phyloP scores from a whole-genome alignment of 1,140 invertebrate genomes.

The Chelonus insularis region DNA sequence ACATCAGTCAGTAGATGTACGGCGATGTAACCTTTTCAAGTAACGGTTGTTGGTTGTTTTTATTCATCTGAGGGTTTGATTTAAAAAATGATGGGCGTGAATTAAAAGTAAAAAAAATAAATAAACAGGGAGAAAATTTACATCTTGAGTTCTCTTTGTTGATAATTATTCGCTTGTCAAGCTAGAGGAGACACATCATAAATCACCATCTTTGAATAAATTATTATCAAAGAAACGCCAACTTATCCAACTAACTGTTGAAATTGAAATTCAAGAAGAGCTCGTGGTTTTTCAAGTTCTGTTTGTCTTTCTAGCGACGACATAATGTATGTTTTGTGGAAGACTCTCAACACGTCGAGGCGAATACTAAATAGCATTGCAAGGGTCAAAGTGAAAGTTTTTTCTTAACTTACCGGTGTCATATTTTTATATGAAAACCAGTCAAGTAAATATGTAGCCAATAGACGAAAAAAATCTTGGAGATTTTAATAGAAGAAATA shows the following conservation, averaged over 20 bases:
- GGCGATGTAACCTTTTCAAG: conserved; percentile 13
- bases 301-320: conserved; percentile 25
- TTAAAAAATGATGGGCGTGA: conserved; percentile 5
- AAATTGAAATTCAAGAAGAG: conserved; percentile 27
- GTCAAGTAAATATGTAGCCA: conserved; percentile 9
- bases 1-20: background rate
- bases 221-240: conserved; percentile 12
- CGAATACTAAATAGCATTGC: conserved; percentile 25
- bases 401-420: conserved; percentile 12
- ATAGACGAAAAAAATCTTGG: no score
- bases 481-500: no score
- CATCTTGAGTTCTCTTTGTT: conserved; percentile 1
- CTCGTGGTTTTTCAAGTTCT: conserved; percentile 20
- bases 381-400: conserved; percentile 5
- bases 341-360: conserved; percentile 13
- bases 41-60: background rate
- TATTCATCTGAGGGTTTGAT: background rate
- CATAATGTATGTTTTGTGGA: conserved; percentile 23
- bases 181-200: conserved; percentile 1
- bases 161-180: conserved; percentile 9
- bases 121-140: background rate
- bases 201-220: conserved; percentile 20
- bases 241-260: background rate
- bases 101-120: background rate
- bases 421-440: conserved; percentile 4